Conservation (phyloP, 2,113 vertebrate genomes). For the Tragulus kanchil region DNA sequence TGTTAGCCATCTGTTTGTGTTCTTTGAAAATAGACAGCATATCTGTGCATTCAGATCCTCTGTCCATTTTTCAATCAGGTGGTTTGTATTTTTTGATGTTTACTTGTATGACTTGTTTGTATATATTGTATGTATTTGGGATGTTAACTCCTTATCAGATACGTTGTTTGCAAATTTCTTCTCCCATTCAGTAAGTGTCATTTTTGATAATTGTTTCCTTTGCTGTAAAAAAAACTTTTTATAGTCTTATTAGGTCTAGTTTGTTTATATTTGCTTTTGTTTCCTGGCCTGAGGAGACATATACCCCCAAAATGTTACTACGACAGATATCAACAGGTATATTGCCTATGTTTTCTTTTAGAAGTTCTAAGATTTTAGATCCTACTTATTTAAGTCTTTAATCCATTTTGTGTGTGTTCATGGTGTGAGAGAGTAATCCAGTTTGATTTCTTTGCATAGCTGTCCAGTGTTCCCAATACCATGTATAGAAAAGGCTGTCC, state of each 20-base stretch:
- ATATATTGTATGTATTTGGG: not conserved
- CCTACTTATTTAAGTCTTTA: not conserved
- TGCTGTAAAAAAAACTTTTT: not conserved
- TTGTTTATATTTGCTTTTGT: not conserved
- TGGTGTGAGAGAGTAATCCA: not conserved
- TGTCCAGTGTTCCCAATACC: not conserved
- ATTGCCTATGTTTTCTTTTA: not conserved
- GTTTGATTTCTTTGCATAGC: not conserved
- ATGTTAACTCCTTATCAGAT: not conserved
- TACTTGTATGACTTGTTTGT: not conserved
- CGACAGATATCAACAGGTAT: accelerated
- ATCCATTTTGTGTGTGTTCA: not conserved
- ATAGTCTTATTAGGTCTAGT: not conserved
- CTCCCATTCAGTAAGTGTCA: not conserved
- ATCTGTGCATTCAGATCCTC: not conserved
- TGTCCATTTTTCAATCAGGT: not conserved
- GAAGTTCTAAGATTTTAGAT: not conserved
- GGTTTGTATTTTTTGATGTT: not conserved
- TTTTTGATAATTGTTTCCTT: not conserved
- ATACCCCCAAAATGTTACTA: not conserved
- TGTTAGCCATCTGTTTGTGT: not conserved
- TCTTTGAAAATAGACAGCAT: not conserved
- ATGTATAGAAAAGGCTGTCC: not conserved
- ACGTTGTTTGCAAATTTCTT: not conserved
- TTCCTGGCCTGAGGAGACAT: not conserved